Evolutionary conservation across 2,888 invertebrate genomes (phyloP), one percentile per base, ranked within the genome.

Genomic region (Drosophila imparisetae): DNA sequence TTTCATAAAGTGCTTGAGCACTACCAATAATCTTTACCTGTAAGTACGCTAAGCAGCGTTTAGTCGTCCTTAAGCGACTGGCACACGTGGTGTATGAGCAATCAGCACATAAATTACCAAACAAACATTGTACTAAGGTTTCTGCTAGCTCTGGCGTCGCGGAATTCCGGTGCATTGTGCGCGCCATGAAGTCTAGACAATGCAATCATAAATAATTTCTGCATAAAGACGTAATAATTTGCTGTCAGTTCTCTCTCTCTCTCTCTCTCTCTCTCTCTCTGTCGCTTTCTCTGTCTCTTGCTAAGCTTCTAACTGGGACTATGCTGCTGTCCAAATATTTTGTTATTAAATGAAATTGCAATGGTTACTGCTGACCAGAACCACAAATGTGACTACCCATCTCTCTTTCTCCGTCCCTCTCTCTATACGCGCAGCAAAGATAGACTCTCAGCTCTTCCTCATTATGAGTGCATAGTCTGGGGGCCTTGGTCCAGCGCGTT

Each of bases 261-360:
- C 32, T 3, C 18, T 11, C 21, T 29, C 10, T 8, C 38, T 24
- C 18, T n/a, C 5, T 2, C 45, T 38, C 0, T 18, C 32, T 38
- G 11, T 29, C n/a, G 21, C 13, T 40, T 6, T 32, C 24, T 40
- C n/a, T 53, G 21, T 18, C 38, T 30, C 1, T 62, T 62, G 52
- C 50, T 29, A 58, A 52, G 10, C 30, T 58, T 64, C 66, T 67
- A 64, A 62, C 70, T 76, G 66, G 55, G 61, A 32, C 38, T 45
- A 27, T 38, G 50, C 38, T 52, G 57, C 60, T 75, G 71, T 62
- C 75, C 84, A 85, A 85, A 88, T 85, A 85, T 85, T 85, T 85
- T 85, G 88, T 87, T 85, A 87, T 85, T 85, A 85, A 87, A 85
- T 85, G 88, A 83, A 85, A 85, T 87, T 87, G 83, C 88, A 83